Evolutionary conservation across 2,113 vertebrate species (phyloP).

Genomic region (Morone chrysops): DNA sequence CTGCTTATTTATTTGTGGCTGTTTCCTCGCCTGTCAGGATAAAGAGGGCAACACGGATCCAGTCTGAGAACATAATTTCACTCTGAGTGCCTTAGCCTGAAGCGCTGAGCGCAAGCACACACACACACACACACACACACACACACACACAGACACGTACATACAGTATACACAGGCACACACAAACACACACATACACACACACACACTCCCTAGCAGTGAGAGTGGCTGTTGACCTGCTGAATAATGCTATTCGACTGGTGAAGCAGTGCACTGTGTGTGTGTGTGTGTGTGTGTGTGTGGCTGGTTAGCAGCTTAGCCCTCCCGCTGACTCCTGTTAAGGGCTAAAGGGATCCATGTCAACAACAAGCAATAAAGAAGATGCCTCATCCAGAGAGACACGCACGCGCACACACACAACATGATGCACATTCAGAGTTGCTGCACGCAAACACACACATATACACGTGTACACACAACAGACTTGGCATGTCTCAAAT

Average conservation of each 20-base stretch:
- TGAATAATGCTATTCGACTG: slow-evolving; percentile 79
- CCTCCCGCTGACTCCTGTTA: slow-evolving; percentile 79
- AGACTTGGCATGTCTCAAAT: slow-evolving; percentile 75
- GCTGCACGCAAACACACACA: slow-evolving; percentile 45
- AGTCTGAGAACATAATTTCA: slow-evolving; percentile 84
- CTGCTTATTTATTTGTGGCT: slow-evolving; percentile 83
- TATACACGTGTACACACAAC: slow-evolving; percentile 65
- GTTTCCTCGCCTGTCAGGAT: slow-evolving; percentile 83
- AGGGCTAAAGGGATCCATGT: slow-evolving; percentile 83
- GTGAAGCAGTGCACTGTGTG: slow-evolving; percentile 51
- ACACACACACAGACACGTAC: slow-evolving; percentile 34
- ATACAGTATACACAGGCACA: neutral
- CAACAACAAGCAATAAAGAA: slow-evolving; percentile 83
- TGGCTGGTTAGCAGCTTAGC: slow-evolving; percentile 79
- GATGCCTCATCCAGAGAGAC: slow-evolving; percentile 73
- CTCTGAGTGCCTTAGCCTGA: slow-evolving; percentile 80
- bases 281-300: slow-evolving; percentile 44
- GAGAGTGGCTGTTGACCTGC: slow-evolving; percentile 78
- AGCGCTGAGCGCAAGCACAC: slow-evolving; percentile 63
- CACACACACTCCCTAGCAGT: slow-evolving; percentile 41
- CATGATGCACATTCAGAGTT: slow-evolving; percentile 30
- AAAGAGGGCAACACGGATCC: slow-evolving; percentile 80
- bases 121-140: slow-evolving; percentile 21
- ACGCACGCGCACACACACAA: neutral
- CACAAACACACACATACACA: slow-evolving; percentile 27